phyloP scores from a whole-genome alignment of 2,888 invertebrate species.

The Geotrupes spiniger region DNA sequence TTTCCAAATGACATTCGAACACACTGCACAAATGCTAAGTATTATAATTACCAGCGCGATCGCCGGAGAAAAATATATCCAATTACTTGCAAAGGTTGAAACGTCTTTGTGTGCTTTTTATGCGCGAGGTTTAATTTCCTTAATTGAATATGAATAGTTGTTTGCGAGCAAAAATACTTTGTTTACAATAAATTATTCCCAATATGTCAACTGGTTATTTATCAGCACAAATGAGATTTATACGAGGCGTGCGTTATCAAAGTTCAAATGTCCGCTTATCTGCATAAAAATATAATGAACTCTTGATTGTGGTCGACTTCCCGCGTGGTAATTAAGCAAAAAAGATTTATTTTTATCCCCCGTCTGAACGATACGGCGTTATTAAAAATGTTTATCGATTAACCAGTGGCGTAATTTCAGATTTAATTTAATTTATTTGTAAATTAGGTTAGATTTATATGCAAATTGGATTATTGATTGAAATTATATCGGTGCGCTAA shows the following conservation, averaged over 20 bases:
- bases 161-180: slow-evolving; percentile 2
- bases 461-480: slow-evolving; percentile 2
- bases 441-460: slow-evolving; percentile 6
- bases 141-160: no score
- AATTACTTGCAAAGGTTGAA: background rate
- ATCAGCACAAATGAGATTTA: slow-evolving; percentile 15
- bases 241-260: slow-evolving; percentile 12
- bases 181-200: slow-evolving; percentile 17
- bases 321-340: no score
- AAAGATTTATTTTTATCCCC: no score
- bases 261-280: slow-evolving; percentile 15
- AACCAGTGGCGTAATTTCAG: background rate
- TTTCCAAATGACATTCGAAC: slow-evolving; percentile 1
- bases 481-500: background rate
- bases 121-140: no score
- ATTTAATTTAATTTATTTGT: slow-evolving; percentile 6
- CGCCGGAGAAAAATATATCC: slow-evolving; percentile 1
- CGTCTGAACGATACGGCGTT: background rate
- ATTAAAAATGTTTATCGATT: background rate
- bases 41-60: slow-evolving; percentile 1
- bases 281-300: background rate
- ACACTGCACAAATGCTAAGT: background rate
- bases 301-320: background rate
- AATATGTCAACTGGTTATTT: slow-evolving; percentile 15
- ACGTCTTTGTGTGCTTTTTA: no score